Conservation (phyloP, 2,113 vertebrate species). For the Micronycteris hirsuta region DNA sequence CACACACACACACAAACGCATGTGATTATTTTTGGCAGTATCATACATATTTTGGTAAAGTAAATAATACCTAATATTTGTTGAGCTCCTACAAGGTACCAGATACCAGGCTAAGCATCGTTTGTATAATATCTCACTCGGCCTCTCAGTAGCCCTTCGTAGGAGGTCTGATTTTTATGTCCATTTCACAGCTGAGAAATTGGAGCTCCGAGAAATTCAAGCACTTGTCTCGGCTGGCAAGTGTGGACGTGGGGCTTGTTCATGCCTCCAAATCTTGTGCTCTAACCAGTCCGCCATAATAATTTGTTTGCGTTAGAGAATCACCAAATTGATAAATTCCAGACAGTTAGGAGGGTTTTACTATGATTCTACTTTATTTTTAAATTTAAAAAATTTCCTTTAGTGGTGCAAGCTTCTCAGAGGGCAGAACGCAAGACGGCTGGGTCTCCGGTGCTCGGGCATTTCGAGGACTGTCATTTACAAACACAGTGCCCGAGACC, state of each 20-base stretch:
- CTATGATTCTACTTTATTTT: neutral
- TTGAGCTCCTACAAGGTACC: neutral
- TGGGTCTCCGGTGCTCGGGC: neutral
- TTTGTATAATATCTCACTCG: neutral
- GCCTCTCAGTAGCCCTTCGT: neutral
- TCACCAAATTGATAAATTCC: neutral
- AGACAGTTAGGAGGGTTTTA: neutral
- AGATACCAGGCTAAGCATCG: neutral
- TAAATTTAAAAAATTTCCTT: neutral
- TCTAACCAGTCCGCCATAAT: neutral
- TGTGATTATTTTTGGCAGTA: neutral
- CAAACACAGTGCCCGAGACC: slow-evolving; percentile 66
- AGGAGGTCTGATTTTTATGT: neutral
- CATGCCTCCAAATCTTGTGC: neutral
- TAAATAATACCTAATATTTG: neutral
- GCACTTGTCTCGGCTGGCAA: neutral
- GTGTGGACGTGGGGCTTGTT: neutral
- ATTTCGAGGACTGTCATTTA: slow-evolving; percentile 71
- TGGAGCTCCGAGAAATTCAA: neutral
- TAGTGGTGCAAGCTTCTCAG: neutral
- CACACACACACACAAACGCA: neutral
- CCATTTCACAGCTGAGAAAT: neutral
- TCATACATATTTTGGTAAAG: neutral
- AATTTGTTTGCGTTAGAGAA: neutral
- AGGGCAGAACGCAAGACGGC: neutral